phyloP scores from a whole-genome alignment of 1,140 invertebrate species.

The Dolichoris vasculosae region DNA sequence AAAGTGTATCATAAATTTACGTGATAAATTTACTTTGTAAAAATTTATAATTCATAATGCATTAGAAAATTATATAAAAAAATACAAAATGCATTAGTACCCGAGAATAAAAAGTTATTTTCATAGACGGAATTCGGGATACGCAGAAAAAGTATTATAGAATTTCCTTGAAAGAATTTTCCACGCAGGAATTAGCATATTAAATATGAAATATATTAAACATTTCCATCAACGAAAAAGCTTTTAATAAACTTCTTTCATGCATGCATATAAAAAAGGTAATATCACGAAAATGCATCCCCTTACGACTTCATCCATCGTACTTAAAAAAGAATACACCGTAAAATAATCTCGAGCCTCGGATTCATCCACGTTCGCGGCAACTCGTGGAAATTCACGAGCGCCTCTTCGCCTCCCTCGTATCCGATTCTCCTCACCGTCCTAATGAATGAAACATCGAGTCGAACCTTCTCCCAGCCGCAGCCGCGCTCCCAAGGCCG shows the following conservation, averaged over 20 bases:
- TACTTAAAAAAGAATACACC: neutral
- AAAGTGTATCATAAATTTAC: neutral
- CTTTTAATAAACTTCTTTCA: neutral
- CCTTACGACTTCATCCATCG: neutral
- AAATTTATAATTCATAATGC: no score
- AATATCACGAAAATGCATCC: neutral
- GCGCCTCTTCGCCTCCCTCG: neutral
- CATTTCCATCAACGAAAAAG: neutral
- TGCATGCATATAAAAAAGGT: neutral
- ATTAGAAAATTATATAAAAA: no score
- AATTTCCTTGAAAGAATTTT: neutral
- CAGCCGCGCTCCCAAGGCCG: neutral
- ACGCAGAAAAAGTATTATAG: neutral
- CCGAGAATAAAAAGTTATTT: no score
- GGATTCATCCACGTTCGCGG: neutral
- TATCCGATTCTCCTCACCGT: neutral
- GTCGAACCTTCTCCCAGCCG: neutral
- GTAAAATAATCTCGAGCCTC: neutral
- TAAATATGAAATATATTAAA: neutral
- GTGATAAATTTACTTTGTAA: no score
- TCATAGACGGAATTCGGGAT: neutral
- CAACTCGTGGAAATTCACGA: neutral
- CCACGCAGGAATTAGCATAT: neutral
- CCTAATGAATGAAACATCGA: constrained; percentile 48
- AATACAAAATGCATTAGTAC: no score